Percentiles rank a stretch among this genome's conserved stretches.
Conservation (phyloP, 2,113 vertebrate genomes). For the Phodopus roborovskii region DNA sequence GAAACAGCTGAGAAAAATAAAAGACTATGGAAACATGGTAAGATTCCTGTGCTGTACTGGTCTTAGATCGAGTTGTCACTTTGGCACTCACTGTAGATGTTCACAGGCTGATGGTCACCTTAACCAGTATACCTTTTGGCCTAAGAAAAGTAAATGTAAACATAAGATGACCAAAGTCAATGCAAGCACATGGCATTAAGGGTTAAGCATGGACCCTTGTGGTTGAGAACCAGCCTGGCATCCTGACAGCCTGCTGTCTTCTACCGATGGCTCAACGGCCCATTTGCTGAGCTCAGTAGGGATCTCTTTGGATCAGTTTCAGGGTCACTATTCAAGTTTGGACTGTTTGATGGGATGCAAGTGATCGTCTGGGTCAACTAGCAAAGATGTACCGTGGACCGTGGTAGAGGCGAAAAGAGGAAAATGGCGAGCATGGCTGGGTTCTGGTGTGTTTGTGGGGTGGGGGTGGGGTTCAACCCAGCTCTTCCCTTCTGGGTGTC, state of each 20-base stretch:
- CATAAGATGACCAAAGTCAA: neutral
- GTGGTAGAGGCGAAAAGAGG: neutral
- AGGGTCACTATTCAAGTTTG: neutral
- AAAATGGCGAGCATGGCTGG: neutral
- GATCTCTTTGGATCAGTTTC: neutral
- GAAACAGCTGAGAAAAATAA: neutral
- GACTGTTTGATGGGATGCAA: neutral
- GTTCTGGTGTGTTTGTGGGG: neutral
- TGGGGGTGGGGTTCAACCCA: too few species aligned
- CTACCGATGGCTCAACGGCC: neutral
- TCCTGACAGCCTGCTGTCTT: neutral
- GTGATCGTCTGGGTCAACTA: neutral
- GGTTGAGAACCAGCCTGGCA: neutral
- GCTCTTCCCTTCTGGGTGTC: neutral
- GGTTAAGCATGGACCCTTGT: neutral
- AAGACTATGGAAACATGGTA: neutral
- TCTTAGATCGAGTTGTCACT: neutral
- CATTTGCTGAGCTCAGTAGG: neutral
- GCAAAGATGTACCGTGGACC: neutral
- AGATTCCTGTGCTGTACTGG: neutral
- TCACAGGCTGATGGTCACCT: neutral
- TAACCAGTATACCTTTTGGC: neutral
- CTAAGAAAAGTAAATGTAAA: neutral
- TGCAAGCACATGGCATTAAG: neutral
- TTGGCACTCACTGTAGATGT: neutral